Evolutionary conservation across 92 coral and sea anemone species (phyloP), one percentile per base, ranked within the genome.

Genomic region (Chrysogorgia sp.): DNA sequence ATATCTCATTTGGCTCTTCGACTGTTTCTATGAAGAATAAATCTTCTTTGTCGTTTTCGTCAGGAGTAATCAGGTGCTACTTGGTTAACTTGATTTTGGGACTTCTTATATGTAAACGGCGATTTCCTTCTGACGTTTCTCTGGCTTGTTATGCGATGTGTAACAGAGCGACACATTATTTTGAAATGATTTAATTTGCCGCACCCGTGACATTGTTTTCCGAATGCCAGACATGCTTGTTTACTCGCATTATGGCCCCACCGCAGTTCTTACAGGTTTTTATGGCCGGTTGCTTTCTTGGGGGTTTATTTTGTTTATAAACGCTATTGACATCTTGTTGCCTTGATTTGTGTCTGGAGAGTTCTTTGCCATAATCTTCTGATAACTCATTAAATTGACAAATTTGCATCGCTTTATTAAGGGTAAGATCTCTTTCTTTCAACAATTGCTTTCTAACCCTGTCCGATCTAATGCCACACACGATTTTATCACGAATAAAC

Each of bases 141-240:
- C 53, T 31, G 47, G 14, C 33, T 10, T 21, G 75, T 23, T 72
- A 71, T 68, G 10, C n/a, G n/a, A n/a, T n/a, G n/a, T n/a, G n/a
- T n/a, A n/a, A n/a, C 75, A 7, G 74, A 81, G 67, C 71, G 29
- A 19, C 86, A 82, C 47, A 62, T 58, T 67, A 13, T 80, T 20
- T 80, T 61, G 58, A 50, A 80, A 67, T 80, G 76, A 22, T 80
- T 80, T 15, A 29, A 66, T 40, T n/a, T n/a, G n/a, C n/a, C n/a
- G n/a, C n/a, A n/a, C n/a, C n/a, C n/a, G n/a, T n/a, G n/a, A n/a
- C n/a, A 76, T 31, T 83, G 60, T 65, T 76, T 83, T 50, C 77
- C 53, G 37, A n/a, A n/a, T n/a, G n/a, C n/a, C n/a, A n/a, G n/a
- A n/a, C n/a, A n/a, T n/a, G n/a, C n/a, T 76, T 83, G 70, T 65